Conservation (phyloP, 2,888 invertebrate species). For the Epirrhoe tristata region DNA sequence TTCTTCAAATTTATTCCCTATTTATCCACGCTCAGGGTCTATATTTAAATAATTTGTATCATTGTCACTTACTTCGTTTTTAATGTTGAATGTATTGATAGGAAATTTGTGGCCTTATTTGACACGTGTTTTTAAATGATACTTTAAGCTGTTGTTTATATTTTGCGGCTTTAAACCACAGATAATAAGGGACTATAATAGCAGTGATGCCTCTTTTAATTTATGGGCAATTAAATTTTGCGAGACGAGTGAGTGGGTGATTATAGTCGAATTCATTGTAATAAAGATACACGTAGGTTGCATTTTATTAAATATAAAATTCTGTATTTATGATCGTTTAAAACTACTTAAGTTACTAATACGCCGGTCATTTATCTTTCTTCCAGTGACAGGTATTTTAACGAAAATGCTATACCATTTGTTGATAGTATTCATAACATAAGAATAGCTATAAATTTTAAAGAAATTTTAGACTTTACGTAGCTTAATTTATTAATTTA, state of each 20-base stretch:
- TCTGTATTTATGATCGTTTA: constrained; percentile 19
- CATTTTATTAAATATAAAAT: constrained; percentile 35
- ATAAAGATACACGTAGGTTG: constrained; percentile 39
- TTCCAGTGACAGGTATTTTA: constrained; percentile 4
- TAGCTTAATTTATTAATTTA: too few species aligned
- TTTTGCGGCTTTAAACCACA: constrained; percentile 27
- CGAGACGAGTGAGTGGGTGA: constrained; percentile 40
- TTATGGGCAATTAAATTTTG: constrained; percentile 43
- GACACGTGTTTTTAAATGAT: constrained; percentile 37
- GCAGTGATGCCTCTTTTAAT: constrained; percentile 30
- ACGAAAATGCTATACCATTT: background rate
- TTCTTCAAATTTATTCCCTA: constrained; percentile 24
- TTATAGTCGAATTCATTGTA: constrained; percentile 32
- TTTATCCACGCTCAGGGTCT: constrained; percentile 14
- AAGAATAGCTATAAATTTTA: too few species aligned
- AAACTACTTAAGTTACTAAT: constrained; percentile 9
- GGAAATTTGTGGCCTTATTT: constrained; percentile 17
- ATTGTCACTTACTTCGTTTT: constrained; percentile 7
- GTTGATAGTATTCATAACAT: background rate
- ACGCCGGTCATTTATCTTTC: constrained; percentile 2
- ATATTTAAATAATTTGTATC: constrained; percentile 11
- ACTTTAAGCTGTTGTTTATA: constrained; percentile 28
- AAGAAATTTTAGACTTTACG: too few species aligned
- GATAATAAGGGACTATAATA: constrained; percentile 19
- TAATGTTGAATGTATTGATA: constrained; percentile 7